A percentile compares a stretch with the other conserved stretches of the same genome.
These are phyloP conservation scores for Digitonthophagus gazella DNA, from an alignment of 2,888 invertebrate genomes.

Conservation along the genomic window DNA sequence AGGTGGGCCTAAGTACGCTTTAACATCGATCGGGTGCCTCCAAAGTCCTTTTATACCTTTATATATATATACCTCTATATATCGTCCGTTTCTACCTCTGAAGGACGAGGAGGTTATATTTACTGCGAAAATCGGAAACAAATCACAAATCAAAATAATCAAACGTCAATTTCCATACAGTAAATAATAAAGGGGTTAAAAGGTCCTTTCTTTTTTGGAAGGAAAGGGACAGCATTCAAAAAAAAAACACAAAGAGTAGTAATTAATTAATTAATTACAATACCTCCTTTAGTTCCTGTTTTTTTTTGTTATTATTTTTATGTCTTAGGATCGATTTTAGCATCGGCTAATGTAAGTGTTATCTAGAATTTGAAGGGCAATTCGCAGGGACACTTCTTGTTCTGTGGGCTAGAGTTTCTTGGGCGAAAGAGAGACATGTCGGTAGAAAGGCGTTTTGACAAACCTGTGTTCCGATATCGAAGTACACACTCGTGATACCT, in stretches of 20 bases:
- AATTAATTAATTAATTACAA: background rate
- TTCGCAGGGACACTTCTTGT: too few relatives aligned
- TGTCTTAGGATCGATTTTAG: slow-evolving; percentile 4
- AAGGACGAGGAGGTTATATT: slow-evolving; percentile 2
- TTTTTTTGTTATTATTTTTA: background rate
- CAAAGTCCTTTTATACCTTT: too few relatives aligned
- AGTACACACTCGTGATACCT: slow-evolving; percentile 49
- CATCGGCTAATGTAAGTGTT: background rate
- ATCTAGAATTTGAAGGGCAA: background rate
- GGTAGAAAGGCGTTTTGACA: slow-evolving; percentile 48
- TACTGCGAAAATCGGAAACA: slow-evolving; percentile 6
- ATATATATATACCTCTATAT: too few relatives aligned
- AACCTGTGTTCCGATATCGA: slow-evolving; percentile 51
- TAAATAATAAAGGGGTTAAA: slow-evolving; percentile 8
- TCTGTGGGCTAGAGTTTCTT: background rate
- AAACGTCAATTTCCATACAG: slow-evolving; percentile 1
- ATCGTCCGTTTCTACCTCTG: slow-evolving; percentile 29
- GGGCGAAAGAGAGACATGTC: slow-evolving; percentile 17
- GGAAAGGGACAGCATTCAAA: background rate
- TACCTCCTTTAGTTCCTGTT: background rate
- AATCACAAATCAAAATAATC: too few relatives aligned
- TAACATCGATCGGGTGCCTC: too few relatives aligned
- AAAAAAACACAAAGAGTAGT: background rate
- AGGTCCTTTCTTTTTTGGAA: background rate
- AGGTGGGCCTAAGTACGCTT: too few relatives aligned